Conservation (phyloP, 1,140 invertebrate species). For the Drosophila equinoxialis region DNA sequence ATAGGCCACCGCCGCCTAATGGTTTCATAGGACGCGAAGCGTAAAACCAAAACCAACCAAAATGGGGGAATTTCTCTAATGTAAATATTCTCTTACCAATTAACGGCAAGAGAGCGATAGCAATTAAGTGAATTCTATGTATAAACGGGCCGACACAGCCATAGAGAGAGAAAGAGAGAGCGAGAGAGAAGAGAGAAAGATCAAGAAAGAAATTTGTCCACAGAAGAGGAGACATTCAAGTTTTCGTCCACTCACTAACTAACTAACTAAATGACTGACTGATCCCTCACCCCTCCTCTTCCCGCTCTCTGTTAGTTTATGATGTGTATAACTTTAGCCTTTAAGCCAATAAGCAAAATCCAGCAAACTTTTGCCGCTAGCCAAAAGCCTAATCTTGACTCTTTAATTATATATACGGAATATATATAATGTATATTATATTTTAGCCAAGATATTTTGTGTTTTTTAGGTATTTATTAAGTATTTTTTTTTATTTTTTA, state of each 20-base stretch:
- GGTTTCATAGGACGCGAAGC: conserved; percentile 80
- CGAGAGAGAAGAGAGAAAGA: not conserved
- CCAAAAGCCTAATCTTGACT: conserved; percentile 49
- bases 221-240: too few relatives aligned
- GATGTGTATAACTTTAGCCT: conserved; percentile 38
- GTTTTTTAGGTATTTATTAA: conserved; percentile 70
- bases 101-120: not conserved
- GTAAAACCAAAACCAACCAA: conserved; percentile 32
- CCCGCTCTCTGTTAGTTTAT: not conserved
- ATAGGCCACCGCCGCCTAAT: conserved; percentile 70
- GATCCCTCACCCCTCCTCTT: not conserved
- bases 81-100: conserved; percentile 38
- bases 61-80: conserved; percentile 17
- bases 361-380: conserved; percentile 61
- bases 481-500: conserved; percentile 71
- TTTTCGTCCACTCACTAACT: not conserved
- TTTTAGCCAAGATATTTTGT: conserved; percentile 40
- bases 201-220: not conserved
- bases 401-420: conserved; percentile 17
- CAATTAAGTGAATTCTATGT: conserved; percentile 4
- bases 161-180: not conserved
- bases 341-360: conserved; percentile 24
- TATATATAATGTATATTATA: conserved; percentile 19
- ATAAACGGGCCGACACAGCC: not conserved
- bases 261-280: not conserved